Evolutionary conservation across 1,140 invertebrate species (phyloP).

Genomic region (Macrobrachium nipponense): DNA sequence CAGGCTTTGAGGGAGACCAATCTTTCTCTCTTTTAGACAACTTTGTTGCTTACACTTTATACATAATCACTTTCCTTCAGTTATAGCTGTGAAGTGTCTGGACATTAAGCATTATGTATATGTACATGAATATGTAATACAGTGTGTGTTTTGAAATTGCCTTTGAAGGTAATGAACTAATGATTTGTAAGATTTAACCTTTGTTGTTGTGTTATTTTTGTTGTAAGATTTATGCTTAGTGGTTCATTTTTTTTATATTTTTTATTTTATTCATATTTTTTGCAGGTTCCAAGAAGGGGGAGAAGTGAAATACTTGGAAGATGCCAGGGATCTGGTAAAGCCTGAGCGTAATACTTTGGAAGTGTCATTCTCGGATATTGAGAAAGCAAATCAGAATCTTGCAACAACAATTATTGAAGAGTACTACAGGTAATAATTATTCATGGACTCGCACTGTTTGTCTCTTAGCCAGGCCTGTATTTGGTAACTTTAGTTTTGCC

Average conservation of each 20-base stretch:
- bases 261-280: not conserved
- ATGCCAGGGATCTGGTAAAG: constrained; percentile 86
- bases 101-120: too few relatives aligned
- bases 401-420: constrained; percentile 95
- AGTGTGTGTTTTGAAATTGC: too few relatives aligned
- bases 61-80: too few relatives aligned
- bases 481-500: too few relatives aligned
- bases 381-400: constrained; percentile 92
- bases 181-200: not conserved
- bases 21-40: too few relatives aligned
- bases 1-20: too few relatives aligned
- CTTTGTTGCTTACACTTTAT: too few relatives aligned
- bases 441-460: too few relatives aligned
- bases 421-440: constrained; percentile 82
- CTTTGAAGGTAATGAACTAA: too few relatives aligned
- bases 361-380: constrained; percentile 96
- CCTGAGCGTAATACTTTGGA: constrained; percentile 92
- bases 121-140: too few relatives aligned
- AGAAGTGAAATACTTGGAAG: constrained; percentile 87
- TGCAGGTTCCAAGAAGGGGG: constrained; percentile 84
- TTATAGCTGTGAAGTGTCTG: too few relatives aligned
- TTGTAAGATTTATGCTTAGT: not conserved
- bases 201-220: not conserved
- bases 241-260: not conserved
- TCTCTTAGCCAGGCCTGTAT: not conserved